Conservation (phyloP, 2,113 vertebrate genomes). For the Uria lomvia region DNA sequence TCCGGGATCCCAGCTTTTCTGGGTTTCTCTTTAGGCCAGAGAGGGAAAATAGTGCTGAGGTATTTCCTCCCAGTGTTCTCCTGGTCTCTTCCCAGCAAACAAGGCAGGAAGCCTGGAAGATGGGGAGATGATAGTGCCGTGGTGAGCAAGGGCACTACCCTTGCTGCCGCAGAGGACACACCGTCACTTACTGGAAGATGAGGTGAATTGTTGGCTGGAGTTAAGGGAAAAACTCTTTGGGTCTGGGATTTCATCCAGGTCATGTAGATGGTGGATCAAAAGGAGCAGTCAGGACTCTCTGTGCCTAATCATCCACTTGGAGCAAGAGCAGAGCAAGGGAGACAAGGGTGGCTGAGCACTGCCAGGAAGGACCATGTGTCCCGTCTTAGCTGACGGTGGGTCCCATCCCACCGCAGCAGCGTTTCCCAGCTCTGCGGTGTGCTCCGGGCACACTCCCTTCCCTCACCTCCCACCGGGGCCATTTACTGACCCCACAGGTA, state of each 20-base stretch:
- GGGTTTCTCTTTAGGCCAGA: neutral
- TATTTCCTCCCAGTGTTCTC: constrained; percentile 4
- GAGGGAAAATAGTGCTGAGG: neutral
- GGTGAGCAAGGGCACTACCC: neutral
- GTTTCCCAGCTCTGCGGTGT: neutral
- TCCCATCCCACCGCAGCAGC: neutral
- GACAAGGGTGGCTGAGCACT: neutral
- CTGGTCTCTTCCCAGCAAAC: neutral
- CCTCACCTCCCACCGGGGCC: neutral
- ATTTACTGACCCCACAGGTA: constrained; percentile 27
- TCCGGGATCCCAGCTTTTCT: neutral
- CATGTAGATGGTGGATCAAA: neutral
- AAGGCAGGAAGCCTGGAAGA: neutral
- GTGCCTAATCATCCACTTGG: constrained; percentile 6
- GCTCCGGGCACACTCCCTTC: neutral
- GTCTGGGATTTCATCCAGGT: constrained; percentile 37
- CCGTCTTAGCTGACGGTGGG: neutral
- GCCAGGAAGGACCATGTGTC: neutral
- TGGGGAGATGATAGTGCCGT: neutral
- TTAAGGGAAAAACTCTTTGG: constrained; percentile 3
- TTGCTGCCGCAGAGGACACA: neutral
- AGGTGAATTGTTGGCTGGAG: constrained; percentile 7
- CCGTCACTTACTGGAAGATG: constrained; percentile 4
- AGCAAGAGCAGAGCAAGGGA: neutral
- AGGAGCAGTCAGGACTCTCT: neutral